Percentiles rank a stretch among this genome's conserved stretches.
Conservation (phyloP, 2,113 vertebrate species). For the Tupaia tana region DNA sequence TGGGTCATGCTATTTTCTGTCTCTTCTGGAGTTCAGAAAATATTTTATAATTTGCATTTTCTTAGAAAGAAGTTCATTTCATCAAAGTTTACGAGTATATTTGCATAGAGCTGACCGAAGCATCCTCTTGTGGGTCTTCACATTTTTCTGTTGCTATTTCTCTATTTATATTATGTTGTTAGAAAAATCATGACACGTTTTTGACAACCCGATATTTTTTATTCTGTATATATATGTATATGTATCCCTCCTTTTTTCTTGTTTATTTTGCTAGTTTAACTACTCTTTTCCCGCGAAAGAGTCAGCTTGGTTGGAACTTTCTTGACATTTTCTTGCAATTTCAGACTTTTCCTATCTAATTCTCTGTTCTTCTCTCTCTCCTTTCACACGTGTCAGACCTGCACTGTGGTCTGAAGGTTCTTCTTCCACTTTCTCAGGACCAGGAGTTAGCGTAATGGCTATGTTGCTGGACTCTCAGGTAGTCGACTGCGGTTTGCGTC, state of each 20-base stretch:
- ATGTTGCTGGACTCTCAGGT: too few relatives aligned
- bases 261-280: too few relatives aligned
- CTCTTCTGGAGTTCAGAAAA: neutral
- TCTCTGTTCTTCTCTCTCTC: rapidly evolving
- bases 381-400: rapidly evolving
- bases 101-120: neutral
- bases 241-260: neutral
- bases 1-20: neutral
- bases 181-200: too few relatives aligned
- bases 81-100: neutral
- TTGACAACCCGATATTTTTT: neutral
- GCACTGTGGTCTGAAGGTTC: rapidly evolving
- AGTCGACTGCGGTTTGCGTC: too few relatives aligned
- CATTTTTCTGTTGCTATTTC: neutral
- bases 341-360: rapidly evolving
- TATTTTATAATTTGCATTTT: neutral
- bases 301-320: rapidly evolving
- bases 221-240: rapidly evolving
- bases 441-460: too few relatives aligned
- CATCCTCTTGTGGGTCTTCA: neutral
- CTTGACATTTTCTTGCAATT: rapidly evolving
- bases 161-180: neutral
- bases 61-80: neutral
- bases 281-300: neutral
- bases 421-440: rapidly evolving